Evolutionary conservation across 2,797 vertebrate species (phyloP).

Genomic region (Pitangus sulphuratus): DNA sequence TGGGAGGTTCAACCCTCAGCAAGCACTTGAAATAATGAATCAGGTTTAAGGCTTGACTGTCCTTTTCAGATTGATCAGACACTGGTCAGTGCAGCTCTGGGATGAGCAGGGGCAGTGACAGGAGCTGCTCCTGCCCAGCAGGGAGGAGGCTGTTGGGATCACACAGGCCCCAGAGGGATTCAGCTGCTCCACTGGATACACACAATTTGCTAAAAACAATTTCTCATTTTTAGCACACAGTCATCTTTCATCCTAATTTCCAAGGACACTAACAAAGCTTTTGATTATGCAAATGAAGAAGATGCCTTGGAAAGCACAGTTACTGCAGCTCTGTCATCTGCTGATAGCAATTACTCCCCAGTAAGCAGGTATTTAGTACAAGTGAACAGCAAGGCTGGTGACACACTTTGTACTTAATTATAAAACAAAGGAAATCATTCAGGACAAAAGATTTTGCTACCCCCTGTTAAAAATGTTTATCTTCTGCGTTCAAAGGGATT

Average conservation of each 20-base stretch:
- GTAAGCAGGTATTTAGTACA: slow-evolving; percentile 29
- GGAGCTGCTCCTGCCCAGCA: background rate
- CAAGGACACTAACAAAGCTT: slow-evolving; percentile 41
- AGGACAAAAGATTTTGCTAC: slow-evolving; percentile 36
- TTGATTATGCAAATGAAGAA: slow-evolving; percentile 58
- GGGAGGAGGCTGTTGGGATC: background rate
- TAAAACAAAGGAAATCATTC: slow-evolving; percentile 37
- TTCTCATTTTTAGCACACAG: slow-evolving; percentile 30
- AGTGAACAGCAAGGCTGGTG: slow-evolving; percentile 5
- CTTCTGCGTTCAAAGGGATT: slow-evolving; percentile 22
- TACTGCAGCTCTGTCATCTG: slow-evolving; percentile 49
- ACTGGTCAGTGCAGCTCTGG: background rate
- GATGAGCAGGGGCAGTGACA: slow-evolving; percentile 42
- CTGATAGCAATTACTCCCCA: slow-evolving; percentile 34
- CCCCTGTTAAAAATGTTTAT: slow-evolving; percentile 51
- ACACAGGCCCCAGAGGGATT: slow-evolving; percentile 17
- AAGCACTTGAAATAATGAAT: background rate
- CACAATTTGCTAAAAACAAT: slow-evolving; percentile 19
- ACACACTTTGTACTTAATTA: slow-evolving; percentile 30
- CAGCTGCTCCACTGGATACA: slow-evolving; percentile 14
- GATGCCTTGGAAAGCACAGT: background rate
- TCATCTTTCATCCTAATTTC: slow-evolving; percentile 51
- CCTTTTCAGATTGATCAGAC: slow-evolving; percentile 26
- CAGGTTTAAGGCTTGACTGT: background rate
- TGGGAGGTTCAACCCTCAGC: background rate